Evolutionary conservation across 2,797 vertebrate species (phyloP), one percentile per base, ranked within the genome.

Genomic region (Buphagus erythrorhynchus): DNA sequence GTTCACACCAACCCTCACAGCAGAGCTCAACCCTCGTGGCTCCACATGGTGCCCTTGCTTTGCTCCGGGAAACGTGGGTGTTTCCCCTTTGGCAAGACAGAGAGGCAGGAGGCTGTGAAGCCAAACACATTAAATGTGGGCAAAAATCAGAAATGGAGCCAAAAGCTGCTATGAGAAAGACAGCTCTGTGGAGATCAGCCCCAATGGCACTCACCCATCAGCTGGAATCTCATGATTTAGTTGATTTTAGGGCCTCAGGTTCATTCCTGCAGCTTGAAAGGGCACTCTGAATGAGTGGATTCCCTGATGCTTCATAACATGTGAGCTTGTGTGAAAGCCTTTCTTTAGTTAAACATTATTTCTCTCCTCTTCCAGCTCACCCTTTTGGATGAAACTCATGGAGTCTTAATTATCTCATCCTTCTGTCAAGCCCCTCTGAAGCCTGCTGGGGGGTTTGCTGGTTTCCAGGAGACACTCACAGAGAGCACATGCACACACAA

Each of bases 401-500:
- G 36, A 85, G 40, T 89, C 6, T 62, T 82, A 93, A 94, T 94
- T 94, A 93, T 79, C 63, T 87, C 54, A 36, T 62, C 81, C 59
- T 87, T 86, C 85, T 79, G 71, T 62, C 77, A 85, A 86, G 42
- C 58, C 62, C 36, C 54, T 82, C 49, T 89, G 87, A 89, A 80
- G 79, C 63, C 55, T 19, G n/a, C 71, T 59, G 67, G 66, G 59
- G 54, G 84, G 26, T 82, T 91, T 81, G 25, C 24, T 3, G 11
- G n/a, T 91, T 89, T 94, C 91, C 87, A 87, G 78, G 78, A 76
- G 85, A 66, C 69, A 22, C 46, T 91, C 33, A 13, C 11, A 87
- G 62, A 82, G 62, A 62, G 63, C 62, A 78, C 42, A 24, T 0
- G 33, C 26, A 75, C 35, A 78, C 46, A 46, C 36, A 81, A 52